A percentile compares a stretch with the other conserved stretches of the same genome.
Conservation (phyloP, 2,888 invertebrate species). For the Sarcophaga caerulescens region DNA sequence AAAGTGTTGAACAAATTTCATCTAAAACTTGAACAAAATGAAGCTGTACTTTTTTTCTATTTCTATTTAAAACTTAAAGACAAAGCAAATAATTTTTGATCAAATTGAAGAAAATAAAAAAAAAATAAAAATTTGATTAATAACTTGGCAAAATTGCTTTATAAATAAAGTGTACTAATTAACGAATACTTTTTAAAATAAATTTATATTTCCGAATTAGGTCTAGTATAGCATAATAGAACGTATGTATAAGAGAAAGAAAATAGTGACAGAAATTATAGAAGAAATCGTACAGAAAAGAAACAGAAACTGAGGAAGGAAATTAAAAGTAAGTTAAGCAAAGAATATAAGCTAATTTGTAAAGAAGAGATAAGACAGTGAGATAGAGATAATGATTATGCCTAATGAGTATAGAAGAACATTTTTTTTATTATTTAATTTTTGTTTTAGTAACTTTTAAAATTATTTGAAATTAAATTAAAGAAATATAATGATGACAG, state of each 20-base stretch:
- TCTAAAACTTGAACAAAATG: neutral
- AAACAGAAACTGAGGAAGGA: neutral
- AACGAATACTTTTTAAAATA: neutral
- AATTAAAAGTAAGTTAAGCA: neutral
- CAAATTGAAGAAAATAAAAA: constrained; percentile 40
- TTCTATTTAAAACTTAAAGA: constrained; percentile 52
- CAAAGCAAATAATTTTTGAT: constrained; percentile 58
- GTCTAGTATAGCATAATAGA: constrained; percentile 43
- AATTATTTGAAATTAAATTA: too few relatives aligned
- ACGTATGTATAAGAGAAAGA: neutral
- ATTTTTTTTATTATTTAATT: too few relatives aligned
- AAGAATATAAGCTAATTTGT: neutral
- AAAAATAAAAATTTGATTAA: neutral
- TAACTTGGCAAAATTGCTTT: neutral
- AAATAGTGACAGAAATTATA: neutral
- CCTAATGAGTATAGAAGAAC: too few relatives aligned
- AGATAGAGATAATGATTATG: neutral
- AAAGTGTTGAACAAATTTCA: neutral
- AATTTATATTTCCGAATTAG: constrained; percentile 64
- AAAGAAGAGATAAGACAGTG: neutral
- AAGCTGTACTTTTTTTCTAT: too few relatives aligned
- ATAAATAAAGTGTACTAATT: neutral
- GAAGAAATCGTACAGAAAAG: neutral
- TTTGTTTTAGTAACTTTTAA: too few relatives aligned
- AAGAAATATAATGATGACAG: too few relatives aligned